Base-by-base conservation (phyloP, 2,888 invertebrate species). In the Endotricha flammealis region DNA sequence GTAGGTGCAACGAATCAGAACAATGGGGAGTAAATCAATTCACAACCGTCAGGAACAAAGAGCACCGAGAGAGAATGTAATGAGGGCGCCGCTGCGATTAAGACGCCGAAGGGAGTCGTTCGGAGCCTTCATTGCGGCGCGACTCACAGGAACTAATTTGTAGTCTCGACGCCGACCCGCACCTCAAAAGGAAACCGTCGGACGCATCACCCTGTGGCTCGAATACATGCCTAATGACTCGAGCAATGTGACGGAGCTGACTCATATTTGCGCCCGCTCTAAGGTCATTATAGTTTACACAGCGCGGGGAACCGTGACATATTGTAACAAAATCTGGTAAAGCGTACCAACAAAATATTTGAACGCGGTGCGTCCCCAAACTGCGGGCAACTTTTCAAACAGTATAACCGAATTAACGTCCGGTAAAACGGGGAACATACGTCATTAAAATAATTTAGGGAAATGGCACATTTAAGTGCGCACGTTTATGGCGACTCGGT, bases 1-100 rank as follows among this genome's bases (percentile, higher is more conserved):
- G 49, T 43, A 41, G 50, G 44, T 44, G 53, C 46, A 48, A 47
- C 44, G 49, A 50, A 44, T 34, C 50, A 53, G 64, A 64, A 80
- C 77, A 82, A 79, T 79, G 55, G 71, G 50, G 57, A 64, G 68
- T 74, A 76, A 82, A 81, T 80, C 78, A 80, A 78, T 78, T 74
- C 68, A 62, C 53, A 59, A 57, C 47, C 53, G 53, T 53, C 56
- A 47, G 56, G 63, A 69, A 77, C 72, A 78, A 76, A 73, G 60
- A 55, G 56, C 50, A 52, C 52, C 47, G 53, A 48, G 46, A 44
- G 54, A 54, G 53, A 50, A 49, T 57, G 61, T 68, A 67, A 67
- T 66, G 64, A 68, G 64, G 50, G 57, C 49, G 54, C 44, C 55
- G 54, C 50, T 62, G 64, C 68, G 67, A 68, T 73, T 71, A 67